Evolutionary conservation across 2,888 invertebrate genomes (phyloP).

Genomic region (Troides aeacus): DNA sequence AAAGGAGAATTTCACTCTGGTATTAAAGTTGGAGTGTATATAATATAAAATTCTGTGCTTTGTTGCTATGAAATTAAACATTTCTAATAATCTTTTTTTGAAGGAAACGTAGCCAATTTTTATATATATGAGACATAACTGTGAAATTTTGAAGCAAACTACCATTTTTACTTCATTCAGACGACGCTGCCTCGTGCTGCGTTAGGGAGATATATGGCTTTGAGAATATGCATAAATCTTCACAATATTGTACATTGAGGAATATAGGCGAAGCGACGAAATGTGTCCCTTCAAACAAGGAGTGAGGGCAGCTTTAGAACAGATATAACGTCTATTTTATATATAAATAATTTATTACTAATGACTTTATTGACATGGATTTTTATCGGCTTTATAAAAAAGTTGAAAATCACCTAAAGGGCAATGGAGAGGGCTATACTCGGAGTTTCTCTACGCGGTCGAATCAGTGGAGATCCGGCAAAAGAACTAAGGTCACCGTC

Average conservation of each 20-base stretch:
- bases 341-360: background rate
- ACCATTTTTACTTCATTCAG: slow-evolving; percentile 45
- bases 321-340: slow-evolving; percentile 31
- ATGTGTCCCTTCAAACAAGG: slow-evolving; percentile 15
- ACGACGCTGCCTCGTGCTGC: slow-evolving; percentile 42
- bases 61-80: background rate
- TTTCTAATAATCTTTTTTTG: background rate
- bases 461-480: no score
- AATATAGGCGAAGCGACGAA: slow-evolving; percentile 28
- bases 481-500: no score
- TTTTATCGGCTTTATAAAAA: no score
- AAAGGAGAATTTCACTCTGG: background rate
- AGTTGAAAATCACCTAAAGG: no score
- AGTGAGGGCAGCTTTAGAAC: slow-evolving; percentile 15
- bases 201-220: slow-evolving; percentile 55
- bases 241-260: slow-evolving; percentile 60
- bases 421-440: no score
- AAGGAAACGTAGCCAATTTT: background rate
- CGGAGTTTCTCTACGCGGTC: no score
- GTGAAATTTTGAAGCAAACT: slow-evolving; percentile 10
- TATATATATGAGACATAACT: background rate
- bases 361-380: no score
- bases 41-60: background rate
- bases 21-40: background rate
- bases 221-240: slow-evolving; percentile 55